Evolutionary conservation across 2,113 vertebrate species (phyloP).

Genomic region (Notechis scutatus): DNA sequence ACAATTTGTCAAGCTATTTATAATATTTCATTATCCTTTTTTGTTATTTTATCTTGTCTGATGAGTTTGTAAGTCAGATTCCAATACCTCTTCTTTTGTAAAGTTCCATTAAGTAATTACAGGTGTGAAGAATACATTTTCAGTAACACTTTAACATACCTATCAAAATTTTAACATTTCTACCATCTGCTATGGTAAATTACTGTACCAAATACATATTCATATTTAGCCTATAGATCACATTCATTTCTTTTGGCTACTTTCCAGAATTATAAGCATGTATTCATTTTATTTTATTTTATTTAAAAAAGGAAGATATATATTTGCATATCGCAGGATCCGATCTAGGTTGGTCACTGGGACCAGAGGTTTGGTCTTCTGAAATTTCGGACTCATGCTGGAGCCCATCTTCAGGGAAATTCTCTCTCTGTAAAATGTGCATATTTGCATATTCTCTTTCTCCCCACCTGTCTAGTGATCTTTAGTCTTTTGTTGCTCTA

Average conservation of each 20-base stretch:
- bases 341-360: not conserved
- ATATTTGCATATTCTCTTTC: not conserved
- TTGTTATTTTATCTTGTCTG: conserved; percentile 16
- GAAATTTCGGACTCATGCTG: not conserved
- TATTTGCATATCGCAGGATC: not conserved
- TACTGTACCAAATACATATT: not conserved
- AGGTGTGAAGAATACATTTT: conserved; percentile 5
- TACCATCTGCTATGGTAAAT: not conserved
- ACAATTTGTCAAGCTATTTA: not conserved
- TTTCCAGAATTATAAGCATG: not conserved
- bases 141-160: not conserved
- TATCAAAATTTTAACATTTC: not conserved
- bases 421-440: not conserved
- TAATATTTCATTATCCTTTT: not conserved
- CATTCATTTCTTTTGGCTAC: not conserved
- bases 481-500: not conserved
- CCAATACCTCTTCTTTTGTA: conserved; percentile 30
- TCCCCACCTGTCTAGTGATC: not conserved
- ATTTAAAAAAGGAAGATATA: not conserved
- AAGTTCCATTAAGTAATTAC: conserved; percentile 19
- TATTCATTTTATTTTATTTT: not conserved
- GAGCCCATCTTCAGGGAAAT: not conserved
- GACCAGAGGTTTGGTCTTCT: not conserved
- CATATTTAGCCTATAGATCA: not conserved
- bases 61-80: conserved; percentile 28